These are phyloP conservation scores for human DNA, from an alignment of 2,113 vertebrate species.

Conservation along the genomic window DNA sequence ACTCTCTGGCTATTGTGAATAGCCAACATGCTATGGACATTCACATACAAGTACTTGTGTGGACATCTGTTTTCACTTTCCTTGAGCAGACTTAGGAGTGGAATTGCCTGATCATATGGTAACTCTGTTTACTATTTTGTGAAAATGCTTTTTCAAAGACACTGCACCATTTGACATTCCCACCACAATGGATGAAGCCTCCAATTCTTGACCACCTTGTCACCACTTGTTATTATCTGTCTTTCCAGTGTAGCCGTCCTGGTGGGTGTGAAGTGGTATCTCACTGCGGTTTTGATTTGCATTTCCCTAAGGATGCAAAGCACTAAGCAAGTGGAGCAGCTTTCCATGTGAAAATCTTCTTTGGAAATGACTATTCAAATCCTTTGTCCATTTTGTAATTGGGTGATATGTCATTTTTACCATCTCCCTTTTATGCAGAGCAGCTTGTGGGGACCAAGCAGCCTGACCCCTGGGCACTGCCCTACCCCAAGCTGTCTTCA, in stretches of 20 bases:
- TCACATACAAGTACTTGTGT: background rate
- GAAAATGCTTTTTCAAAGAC: background rate
- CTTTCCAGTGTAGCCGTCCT: background rate
- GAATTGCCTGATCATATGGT: background rate
- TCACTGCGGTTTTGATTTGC: background rate
- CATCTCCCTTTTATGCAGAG: background rate
- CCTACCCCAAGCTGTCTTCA: background rate
- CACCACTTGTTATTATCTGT: background rate
- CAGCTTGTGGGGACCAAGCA: background rate
- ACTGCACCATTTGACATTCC: background rate
- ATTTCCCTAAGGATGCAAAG: background rate
- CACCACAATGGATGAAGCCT: rapidly evolving
- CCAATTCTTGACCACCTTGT: background rate
- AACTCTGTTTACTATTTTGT: background rate
- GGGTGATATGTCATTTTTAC: background rate
- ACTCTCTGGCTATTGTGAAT: background rate
- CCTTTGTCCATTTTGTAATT: background rate
- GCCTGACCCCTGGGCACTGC: background rate
- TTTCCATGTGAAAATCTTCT: rapidly evolving
- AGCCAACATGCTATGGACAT: background rate
- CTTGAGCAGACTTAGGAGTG: background rate
- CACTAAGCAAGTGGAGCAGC: background rate
- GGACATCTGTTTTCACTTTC: background rate
- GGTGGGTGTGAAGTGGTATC: rapidly evolving
- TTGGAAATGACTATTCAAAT: background rate